Base-by-base conservation (phyloP, 2,888 invertebrate species). In the Copidosoma aretas region DNA sequence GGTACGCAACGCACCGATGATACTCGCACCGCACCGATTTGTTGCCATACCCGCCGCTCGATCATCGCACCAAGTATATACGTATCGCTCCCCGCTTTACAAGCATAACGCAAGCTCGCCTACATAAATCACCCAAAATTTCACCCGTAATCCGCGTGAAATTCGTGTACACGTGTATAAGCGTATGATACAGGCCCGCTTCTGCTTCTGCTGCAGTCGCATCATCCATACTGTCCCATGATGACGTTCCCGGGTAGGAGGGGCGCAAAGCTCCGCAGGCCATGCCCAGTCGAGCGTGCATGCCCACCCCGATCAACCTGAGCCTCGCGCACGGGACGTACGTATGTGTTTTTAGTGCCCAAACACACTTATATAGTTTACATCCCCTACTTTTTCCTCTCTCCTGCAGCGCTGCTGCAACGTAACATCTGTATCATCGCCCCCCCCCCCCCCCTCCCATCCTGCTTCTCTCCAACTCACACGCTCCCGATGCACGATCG, bases 371-470 rank as follows among this genome's bases (percentile, higher is more conserved):
- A n/a, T n/a, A n/a, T n/a, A n/a, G n/a, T n/a, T n/a, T n/a, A 54
- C 64, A 73, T 71, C 69, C 70, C 65, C 69, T 51, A 71, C 41
- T 8, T 8, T 8, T 8, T 8, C 32, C 32, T 32, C 32, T 32
- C 32, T 32, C 32, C 32, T 32, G 8, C 32, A n/a, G n/a, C 32
- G 4, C 8, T 32, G 8, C 32, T 32, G 32, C 8, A 32, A 32
- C 32, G 62, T 82, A 81, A 83, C 83, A 83, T 83, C 82, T 83
- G 83, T 83, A 83, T 83, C 82, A 81, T 81, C 76, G 74, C 54
- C 25, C 43, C 51, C 51, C 25, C n/a, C n/a, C n/a, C n/a, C n/a
- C n/a, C n/a, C n/a, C n/a, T n/a, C n/a, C n/a, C n/a, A n/a, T n/a
- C n/a, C n/a, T n/a, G n/a, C n/a, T n/a, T n/a, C 32, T 32, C 32